Percentiles rank a stretch among this genome's conserved stretches.
Conservation (phyloP, 2,888 invertebrate species). For the Philaethria dido region DNA sequence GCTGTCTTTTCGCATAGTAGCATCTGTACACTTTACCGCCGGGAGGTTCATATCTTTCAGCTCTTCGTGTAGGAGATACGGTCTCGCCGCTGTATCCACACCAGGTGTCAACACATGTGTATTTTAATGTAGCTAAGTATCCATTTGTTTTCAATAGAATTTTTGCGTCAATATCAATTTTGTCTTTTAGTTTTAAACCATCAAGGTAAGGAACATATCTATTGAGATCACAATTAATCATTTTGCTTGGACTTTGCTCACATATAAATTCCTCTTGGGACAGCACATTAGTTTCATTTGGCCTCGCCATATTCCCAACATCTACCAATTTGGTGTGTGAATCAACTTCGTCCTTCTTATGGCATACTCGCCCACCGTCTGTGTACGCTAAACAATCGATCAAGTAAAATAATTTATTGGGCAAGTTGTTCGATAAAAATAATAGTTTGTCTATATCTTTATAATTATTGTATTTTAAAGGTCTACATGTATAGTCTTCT, state of each 20-base stretch:
- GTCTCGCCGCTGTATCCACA: slow-evolving; percentile 65
- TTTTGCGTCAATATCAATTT: slow-evolving; percentile 52
- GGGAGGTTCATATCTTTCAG: slow-evolving; percentile 54
- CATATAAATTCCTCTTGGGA: slow-evolving; percentile 74
- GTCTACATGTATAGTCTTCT: slow-evolving; percentile 59
- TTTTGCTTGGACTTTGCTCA: slow-evolving; percentile 57
- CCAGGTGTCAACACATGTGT: slow-evolving; percentile 60
- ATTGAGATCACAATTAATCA: slow-evolving; percentile 66
- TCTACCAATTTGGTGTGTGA: slow-evolving; percentile 64
- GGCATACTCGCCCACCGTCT: slow-evolving; percentile 67
- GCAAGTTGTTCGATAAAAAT: slow-evolving; percentile 62
- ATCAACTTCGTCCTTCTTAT: slow-evolving; percentile 57
- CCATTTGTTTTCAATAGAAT: slow-evolving; percentile 63
- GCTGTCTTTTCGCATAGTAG: slow-evolving; percentile 68
- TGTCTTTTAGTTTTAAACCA: slow-evolving; percentile 58
- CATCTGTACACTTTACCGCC: slow-evolving; percentile 69
- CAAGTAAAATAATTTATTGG: slow-evolving; percentile 62
- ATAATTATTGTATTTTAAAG: slow-evolving; percentile 62
- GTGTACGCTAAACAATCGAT: slow-evolving; percentile 72
- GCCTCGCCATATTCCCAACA: slow-evolving; percentile 63
- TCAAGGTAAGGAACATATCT: slow-evolving; percentile 58
- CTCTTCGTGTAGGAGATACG: slow-evolving; percentile 50
- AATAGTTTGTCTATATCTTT: slow-evolving; percentile 70
- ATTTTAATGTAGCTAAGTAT: slow-evolving; percentile 55
- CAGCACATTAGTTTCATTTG: slow-evolving; percentile 61